Evolutionary conservation across 2,797 vertebrate genomes (phyloP).

Genomic region (Gorsachius magnificus): DNA sequence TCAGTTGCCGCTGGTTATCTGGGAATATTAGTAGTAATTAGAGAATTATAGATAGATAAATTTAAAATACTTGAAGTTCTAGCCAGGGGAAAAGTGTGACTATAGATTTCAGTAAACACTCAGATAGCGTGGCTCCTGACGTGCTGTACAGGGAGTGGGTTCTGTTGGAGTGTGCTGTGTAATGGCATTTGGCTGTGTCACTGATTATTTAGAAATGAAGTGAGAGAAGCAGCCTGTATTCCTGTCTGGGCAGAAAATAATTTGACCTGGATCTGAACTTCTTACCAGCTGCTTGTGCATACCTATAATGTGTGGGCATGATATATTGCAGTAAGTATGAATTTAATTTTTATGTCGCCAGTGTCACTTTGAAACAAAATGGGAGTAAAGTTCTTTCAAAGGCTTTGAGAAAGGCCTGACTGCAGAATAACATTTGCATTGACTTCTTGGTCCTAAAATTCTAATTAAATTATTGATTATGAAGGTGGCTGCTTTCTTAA

Average conservation of each 20-base stretch:
- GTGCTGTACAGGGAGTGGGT: not conserved
- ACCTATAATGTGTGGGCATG: not conserved
- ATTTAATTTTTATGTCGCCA: not conserved
- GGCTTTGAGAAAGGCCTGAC: conserved; percentile 20
- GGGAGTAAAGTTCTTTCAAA: conserved; percentile 38
- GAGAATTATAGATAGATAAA: not conserved
- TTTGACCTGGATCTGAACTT: conserved; percentile 47
- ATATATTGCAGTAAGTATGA: not conserved
- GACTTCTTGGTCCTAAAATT: conserved; percentile 58
- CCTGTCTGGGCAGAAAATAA: not conserved
- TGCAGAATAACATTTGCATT: conserved; percentile 58
- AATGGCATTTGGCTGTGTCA: not conserved
- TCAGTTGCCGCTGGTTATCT: not conserved
- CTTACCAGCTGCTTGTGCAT: not conserved
- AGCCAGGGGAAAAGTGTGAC: not conserved
- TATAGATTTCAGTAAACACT: not conserved
- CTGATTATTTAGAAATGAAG: not conserved
- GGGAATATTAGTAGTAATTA: not conserved
- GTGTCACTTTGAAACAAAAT: conserved; percentile 57
- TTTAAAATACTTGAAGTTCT: not conserved
- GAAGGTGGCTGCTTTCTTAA: conserved; percentile 66
- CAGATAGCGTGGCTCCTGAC: not conserved
- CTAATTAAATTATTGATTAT: conserved; percentile 74
- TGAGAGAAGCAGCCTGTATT: not conserved
- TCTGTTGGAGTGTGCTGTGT: not conserved